phyloP scores from a whole-genome alignment of 2,113 vertebrate species.

The Tor tambroides region DNA sequence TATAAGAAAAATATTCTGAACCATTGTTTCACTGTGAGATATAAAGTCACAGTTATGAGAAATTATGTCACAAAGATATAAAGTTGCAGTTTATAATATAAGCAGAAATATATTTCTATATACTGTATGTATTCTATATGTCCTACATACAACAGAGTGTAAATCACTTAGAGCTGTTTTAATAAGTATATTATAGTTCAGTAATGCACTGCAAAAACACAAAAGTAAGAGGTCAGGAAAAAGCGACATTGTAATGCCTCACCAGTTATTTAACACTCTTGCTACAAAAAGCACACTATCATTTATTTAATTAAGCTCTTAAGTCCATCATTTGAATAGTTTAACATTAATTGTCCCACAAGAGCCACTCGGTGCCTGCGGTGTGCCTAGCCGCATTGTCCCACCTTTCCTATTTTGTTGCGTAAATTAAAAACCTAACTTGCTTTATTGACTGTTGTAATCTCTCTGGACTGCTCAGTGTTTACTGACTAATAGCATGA shows the following conservation, averaged over 20 bases:
- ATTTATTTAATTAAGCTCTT: conserved; percentile 23
- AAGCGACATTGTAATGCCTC: neutral
- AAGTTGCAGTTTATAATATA: neutral
- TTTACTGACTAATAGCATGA: conserved; percentile 73
- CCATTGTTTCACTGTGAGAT: neutral
- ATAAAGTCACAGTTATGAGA: neutral
- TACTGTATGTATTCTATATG: neutral
- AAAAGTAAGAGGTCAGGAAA: neutral
- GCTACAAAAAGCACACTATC: neutral
- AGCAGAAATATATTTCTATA: neutral
- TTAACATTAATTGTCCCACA: conserved; percentile 32
- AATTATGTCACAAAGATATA: neutral
- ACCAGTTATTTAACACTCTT: neutral
- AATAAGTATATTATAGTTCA: neutral
- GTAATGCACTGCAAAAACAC: neutral
- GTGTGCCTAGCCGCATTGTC: conserved; percentile 5
- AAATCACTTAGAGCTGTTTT: neutral
- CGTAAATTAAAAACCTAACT: conserved; percentile 66
- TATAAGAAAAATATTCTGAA: neutral
- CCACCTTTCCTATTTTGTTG: conserved; percentile 38
- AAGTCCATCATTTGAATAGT: conserved; percentile 39
- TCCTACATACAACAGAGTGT: neutral
- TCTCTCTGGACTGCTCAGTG: conserved; percentile 72
- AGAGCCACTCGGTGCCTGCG: neutral
- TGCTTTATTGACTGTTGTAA: conserved; percentile 68